These are phyloP conservation scores for Gymnoscelis rufifasciata DNA, from an alignment of 2,888 invertebrate genomes.

Conservation along the genomic window DNA sequence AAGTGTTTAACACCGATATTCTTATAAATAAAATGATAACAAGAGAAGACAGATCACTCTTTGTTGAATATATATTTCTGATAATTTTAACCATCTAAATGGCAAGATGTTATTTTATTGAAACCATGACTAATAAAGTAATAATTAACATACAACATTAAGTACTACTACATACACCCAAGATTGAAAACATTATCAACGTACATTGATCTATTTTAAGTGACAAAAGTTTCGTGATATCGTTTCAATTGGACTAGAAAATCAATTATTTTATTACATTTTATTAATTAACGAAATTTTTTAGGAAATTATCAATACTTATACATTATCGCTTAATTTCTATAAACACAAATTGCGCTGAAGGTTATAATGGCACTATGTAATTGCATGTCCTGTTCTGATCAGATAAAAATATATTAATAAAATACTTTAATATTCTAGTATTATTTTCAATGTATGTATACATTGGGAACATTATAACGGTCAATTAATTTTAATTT, in stretches of 20 bases:
- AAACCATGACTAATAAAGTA: conserved; percentile 13
- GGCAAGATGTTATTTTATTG: conserved; percentile 20
- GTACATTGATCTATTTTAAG: conserved; percentile 7
- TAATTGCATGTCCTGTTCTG: conserved; percentile 22
- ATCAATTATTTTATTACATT: conserved; percentile 20
- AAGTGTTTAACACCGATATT: conserved; percentile 36
- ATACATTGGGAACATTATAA: background rate
- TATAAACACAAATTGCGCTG: conserved; percentile 14
- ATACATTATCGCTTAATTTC: too few species aligned
- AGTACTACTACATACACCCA: conserved; percentile 5
- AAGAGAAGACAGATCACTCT: conserved; percentile 13
- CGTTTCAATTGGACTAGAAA: conserved; percentile 32
- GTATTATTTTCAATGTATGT: too few species aligned
- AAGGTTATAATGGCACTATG: conserved; percentile 25
- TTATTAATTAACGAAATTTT: conserved; percentile 19
- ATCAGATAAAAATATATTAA: conserved; percentile 7
- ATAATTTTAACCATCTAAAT: conserved; percentile 16
- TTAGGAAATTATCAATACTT: conserved; percentile 5
- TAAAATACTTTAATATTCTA: too few species aligned
- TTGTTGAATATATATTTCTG: conserved; percentile 11
- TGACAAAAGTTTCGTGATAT: conserved; percentile 3
- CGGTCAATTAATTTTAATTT: too few species aligned
- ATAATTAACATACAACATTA: conserved; percentile 7
- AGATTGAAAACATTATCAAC: conserved; percentile 5
- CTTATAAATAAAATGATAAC: conserved; percentile 6